Percentiles rank a stretch among this genome's conserved stretches.
These are phyloP conservation scores for Pycnomerus fuliginosus DNA, from an alignment of 2,888 invertebrate genomes.

Conservation along the genomic window DNA sequence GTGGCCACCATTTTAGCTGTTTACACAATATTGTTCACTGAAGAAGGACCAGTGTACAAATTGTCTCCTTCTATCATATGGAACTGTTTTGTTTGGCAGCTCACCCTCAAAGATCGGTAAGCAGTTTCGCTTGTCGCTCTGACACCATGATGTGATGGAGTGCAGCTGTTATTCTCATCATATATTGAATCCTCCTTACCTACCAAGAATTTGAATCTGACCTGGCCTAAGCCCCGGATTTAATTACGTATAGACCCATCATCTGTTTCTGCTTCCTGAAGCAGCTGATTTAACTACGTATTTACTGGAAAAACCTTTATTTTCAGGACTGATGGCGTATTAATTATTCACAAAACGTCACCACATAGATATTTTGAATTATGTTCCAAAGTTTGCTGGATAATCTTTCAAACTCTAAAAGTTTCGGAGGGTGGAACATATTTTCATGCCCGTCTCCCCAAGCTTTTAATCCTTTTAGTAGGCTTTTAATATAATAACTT, in stretches of 20 bases:
- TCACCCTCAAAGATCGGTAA: constrained; percentile 20
- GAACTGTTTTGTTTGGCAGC: too few relatives aligned
- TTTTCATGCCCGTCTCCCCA: neutral
- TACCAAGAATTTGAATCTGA: too few relatives aligned
- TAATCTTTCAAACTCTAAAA: constrained; percentile 2
- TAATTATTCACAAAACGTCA: constrained; percentile 6
- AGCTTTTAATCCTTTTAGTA: constrained; percentile 2
- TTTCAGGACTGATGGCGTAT: constrained; percentile 10
- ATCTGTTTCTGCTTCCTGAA: too few relatives aligned
- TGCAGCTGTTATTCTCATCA: constrained; percentile 42
- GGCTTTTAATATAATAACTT: constrained; percentile 8
- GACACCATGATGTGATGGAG: constrained; percentile 30
- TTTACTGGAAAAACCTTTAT: too few relatives aligned
- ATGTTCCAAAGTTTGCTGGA: constrained; percentile 4
- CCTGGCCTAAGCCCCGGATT: too few relatives aligned
- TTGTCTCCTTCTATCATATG: too few relatives aligned
- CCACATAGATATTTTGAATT: constrained; percentile 5
- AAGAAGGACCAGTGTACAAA: too few relatives aligned
- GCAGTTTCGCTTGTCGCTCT: constrained; percentile 29
- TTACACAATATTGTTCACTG: too few relatives aligned
- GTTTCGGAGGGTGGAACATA: constrained; percentile 1
- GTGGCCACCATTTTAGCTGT: too few relatives aligned
- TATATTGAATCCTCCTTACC: too few relatives aligned
- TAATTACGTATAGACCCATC: too few relatives aligned
- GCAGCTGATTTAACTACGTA: too few relatives aligned